These are phyloP conservation scores for Vicugna pacos DNA, from an alignment of 2,113 vertebrate species.

Conservation along the genomic window DNA sequence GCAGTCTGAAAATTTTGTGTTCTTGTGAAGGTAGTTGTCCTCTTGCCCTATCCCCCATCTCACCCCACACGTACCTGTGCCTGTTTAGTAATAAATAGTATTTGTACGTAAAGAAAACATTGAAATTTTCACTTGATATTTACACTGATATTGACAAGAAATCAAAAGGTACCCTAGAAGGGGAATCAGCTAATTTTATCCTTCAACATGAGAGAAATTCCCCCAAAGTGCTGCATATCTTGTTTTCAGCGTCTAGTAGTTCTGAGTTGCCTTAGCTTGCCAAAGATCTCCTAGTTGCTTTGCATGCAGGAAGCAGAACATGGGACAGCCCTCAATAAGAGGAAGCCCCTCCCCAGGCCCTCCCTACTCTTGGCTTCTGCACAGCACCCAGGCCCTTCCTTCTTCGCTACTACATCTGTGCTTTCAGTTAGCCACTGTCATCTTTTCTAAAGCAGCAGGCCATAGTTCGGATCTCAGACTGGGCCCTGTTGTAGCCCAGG, in stretches of 20 bases:
- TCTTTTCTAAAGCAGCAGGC: not conserved
- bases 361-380: not conserved
- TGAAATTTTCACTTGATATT: not conserved
- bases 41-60: not conserved
- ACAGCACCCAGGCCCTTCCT: not conserved
- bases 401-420: not conserved
- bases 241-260: constrained; percentile 66
- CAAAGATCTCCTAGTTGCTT: constrained; percentile 58
- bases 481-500: not conserved
- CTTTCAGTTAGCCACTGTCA: not conserved
- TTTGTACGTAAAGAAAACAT: not conserved
- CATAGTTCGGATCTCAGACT: not conserved
- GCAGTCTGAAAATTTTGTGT: not conserved
- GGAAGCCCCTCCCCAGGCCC: not conserved
- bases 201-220: constrained; percentile 32
- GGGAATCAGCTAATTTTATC: constrained; percentile 33
- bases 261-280: constrained; percentile 65
- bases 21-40: constrained; percentile 2
- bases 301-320: constrained; percentile 35
- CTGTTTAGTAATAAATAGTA: not conserved
- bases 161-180: not conserved
- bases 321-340: constrained; percentile 1
- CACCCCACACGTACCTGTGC: not conserved
- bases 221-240: constrained; percentile 70
- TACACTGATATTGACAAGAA: constrained; percentile 5